phyloP scores from a whole-genome alignment of 2,113 vertebrate species.

The Xenopus tropicalis region UCB_Xtro_10.0 CM004443.2:107676001-107676500 shows the following conservation, averaged over 20 bases:
- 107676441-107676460: background rate
- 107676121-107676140: too few species aligned
- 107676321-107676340: background rate
- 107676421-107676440: constrained; percentile 10
- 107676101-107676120: too few species aligned
- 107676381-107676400: background rate
- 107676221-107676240: background rate
- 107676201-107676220: too few species aligned
- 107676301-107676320: background rate
- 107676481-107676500: background rate
- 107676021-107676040: too few species aligned
- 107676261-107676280: background rate
- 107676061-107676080: too few species aligned
- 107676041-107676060: too few species aligned
- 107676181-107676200: too few species aligned
- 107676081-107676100: too few species aligned
- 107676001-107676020: too few species aligned
- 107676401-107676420: background rate
- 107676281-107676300: background rate
- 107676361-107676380: background rate
- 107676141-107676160: too few species aligned
- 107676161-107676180: too few species aligned
- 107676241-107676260: background rate
- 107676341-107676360: background rate
- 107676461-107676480: background rate